Percentiles rank a stretch among this genome's conserved stretches.
These are phyloP conservation scores for Trachelipus rathkii DNA, from an alignment of 1,140 invertebrate species.

Conservation along the genomic window DNA sequence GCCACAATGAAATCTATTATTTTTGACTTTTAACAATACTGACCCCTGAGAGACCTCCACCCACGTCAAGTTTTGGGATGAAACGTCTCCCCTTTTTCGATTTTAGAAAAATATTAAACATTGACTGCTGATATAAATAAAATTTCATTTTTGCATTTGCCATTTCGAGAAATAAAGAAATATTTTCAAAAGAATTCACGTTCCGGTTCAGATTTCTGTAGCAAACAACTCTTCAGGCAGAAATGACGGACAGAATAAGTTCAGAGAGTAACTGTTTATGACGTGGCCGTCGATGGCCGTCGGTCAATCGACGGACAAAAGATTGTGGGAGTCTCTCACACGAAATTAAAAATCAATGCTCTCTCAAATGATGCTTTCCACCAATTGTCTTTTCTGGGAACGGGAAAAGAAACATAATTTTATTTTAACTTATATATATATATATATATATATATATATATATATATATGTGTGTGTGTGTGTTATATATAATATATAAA, in stretches of 20 bases:
- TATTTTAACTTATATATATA: too few species aligned
- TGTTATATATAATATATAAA: too few species aligned
- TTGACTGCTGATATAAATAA: too few species aligned
- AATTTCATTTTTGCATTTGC: too few species aligned
- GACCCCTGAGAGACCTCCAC: neutral
- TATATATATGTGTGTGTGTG: too few species aligned
- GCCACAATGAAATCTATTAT: neutral
- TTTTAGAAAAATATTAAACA: too few species aligned
- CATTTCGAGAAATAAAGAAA: too few species aligned
- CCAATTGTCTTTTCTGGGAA: slow-evolving; percentile 2
- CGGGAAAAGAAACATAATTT: neutral
- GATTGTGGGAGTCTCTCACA: slow-evolving; percentile 6
- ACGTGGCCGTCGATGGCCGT: neutral
- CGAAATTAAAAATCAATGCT: slow-evolving; percentile 3
- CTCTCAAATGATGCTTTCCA: neutral
- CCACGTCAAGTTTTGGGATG: neutral
- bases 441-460: too few species aligned
- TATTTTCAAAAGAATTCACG: too few species aligned
- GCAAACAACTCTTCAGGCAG: too few species aligned
- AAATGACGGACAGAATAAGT: too few species aligned
- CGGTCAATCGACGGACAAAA: neutral
- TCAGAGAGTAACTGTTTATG: neutral
- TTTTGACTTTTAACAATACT: neutral
- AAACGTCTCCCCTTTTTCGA: neutral
- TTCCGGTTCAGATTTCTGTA: too few species aligned